These are phyloP conservation scores for Panthera tigris DNA, from an alignment of 2,113 vertebrate species.

Conservation along the genomic window DNA sequence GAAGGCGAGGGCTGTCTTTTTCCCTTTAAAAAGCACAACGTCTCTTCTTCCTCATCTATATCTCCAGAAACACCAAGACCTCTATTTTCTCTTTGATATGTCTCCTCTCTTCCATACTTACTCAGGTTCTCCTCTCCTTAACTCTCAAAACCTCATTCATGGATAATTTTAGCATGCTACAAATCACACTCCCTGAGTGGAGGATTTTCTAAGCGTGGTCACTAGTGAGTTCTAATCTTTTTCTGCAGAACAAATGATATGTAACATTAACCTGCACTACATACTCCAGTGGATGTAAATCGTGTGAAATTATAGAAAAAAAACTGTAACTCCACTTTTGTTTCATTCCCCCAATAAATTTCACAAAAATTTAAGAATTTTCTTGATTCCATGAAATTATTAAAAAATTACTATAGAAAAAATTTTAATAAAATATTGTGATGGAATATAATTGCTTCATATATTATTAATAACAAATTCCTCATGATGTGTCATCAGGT, in stretches of 20 bases:
- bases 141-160: background rate
- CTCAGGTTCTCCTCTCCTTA: rapidly evolving
- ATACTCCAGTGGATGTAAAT: background rate
- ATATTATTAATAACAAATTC: background rate
- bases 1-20: background rate
- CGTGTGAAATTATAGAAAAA: background rate
- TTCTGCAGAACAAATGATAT: background rate
- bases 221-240: background rate
- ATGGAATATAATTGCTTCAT: background rate
- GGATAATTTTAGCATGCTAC: background rate
- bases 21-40: background rate
- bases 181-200: background rate
- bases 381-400: background rate
- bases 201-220: background rate
- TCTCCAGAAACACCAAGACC: background rate
- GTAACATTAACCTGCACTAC: no score
- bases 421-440: background rate
- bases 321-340: background rate
- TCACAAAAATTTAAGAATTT: background rate
- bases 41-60: background rate
- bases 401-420: background rate
- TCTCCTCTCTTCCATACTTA: background rate
- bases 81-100: background rate
- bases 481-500: background rate
- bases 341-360: background rate